Base-by-base conservation (phyloP, 1,140 invertebrate species). In the Ceratitis capitata region DNA sequence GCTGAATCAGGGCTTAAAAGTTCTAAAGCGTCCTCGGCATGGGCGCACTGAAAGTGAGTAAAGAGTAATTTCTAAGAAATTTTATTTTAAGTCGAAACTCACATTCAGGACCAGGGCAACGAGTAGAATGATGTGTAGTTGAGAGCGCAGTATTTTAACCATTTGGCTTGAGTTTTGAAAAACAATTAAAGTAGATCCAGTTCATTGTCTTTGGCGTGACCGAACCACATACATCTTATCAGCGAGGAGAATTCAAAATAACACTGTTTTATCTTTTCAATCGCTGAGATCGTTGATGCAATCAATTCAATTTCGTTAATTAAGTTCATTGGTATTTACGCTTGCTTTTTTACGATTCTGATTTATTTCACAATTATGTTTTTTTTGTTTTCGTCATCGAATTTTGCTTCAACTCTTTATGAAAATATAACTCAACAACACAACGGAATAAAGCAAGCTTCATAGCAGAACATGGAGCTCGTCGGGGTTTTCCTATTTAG, bases 291-390 rank as follows among this genome's bases (percentile, higher is more conserved):
- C 12, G 5, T 3, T 69, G 61, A 2, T 39, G 61, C 3, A 19
- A 69, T 69, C 61, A 35, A 16, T n/a, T n/a, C 61, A 35, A 64
- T 69, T 69, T 69, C 14, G 29, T 35, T 69, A 69, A 69, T 69
- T 69, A 39, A 35, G 7, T 69, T 69, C 61, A n/a, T n/a, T 6
- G 2, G 3, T 12, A n/a, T n/a, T n/a, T n/a, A n/a, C n/a, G n/a
- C n/a, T n/a, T n/a, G n/a, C 32, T 35, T 6, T 69, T 69, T 69
- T 5, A 39, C 29, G 61, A 32, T 19, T 35, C 39, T 32, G 19
- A 69, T 35, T 69, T 6, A 19, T 69, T 69, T 29, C 12, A 69
- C 12, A 69, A 69, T 39, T 32, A 39, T 35, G n/a, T n/a, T n/a
- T n/a, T n/a, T n/a, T n/a, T n/a, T n/a, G n/a, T n/a, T n/a, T n/a